phyloP scores from a whole-genome alignment of 2,113 vertebrate genomes.

The Myiopsitta monachus region DNA sequence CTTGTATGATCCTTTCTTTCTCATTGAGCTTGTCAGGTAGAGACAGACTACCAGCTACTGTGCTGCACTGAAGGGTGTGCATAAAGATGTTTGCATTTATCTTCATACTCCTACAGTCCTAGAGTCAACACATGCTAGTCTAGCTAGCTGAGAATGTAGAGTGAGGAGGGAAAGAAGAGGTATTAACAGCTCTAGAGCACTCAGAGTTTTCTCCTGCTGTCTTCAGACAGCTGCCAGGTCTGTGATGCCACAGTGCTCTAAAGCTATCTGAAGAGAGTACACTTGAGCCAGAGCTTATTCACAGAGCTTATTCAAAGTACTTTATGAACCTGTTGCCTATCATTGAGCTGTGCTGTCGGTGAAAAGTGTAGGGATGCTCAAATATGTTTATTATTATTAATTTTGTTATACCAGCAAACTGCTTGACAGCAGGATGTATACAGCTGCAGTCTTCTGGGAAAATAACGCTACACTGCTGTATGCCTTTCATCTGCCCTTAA shows the following conservation, averaged over 20 bases:
- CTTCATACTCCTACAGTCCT: neutral
- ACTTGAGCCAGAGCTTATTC: neutral
- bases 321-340: neutral
- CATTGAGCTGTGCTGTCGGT: neutral
- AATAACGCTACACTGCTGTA: neutral
- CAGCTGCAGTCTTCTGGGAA: neutral
- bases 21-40: neutral
- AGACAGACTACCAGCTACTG: neutral
- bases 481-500: slow-evolving; percentile 3
- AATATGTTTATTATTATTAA: neutral
- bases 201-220: neutral
- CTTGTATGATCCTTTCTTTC: neutral
- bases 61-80: neutral
- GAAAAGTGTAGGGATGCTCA: neutral
- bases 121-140: neutral
- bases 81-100: neutral
- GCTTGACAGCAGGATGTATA: neutral
- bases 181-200: neutral
- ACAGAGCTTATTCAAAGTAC: neutral
- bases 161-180: neutral
- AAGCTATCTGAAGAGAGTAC: neutral
- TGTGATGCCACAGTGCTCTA: neutral
- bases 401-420: neutral
- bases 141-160: accelerated
- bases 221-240: neutral